These are phyloP conservation scores for Phymorhynchus buccinoides DNA, from an alignment of 1,140 invertebrate species.

Conservation along the genomic window DNA sequence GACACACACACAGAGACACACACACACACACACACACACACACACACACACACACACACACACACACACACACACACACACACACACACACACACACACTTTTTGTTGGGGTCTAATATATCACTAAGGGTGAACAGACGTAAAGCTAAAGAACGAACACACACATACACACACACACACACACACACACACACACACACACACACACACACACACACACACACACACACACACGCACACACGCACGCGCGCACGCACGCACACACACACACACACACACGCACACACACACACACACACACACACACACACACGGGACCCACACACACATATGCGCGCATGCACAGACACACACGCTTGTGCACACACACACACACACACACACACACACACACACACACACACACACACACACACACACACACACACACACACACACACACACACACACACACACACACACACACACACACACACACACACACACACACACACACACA, in stretches of 20 bases:
- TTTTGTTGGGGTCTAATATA: too few relatives aligned
- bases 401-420: conserved; percentile 24
- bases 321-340: neutral
- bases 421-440: conserved; percentile 26
- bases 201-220: conserved; percentile 17
- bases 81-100: too few relatives aligned
- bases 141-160: too few relatives aligned
- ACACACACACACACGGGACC: neutral
- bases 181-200: conserved; percentile 14
- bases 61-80: too few relatives aligned
- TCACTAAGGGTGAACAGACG: too few relatives aligned
- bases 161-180: too few relatives aligned
- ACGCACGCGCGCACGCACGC: neutral
- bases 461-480: neutral
- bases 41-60: too few relatives aligned
- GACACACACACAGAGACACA: neutral
- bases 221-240: conserved; percentile 23
- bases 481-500: neutral
- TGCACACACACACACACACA: neutral
- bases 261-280: neutral
- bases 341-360: neutral
- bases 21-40: too few relatives aligned
- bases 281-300: neutral
- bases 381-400: conserved; percentile 19
- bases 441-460: conserved; percentile 18